These are phyloP conservation scores for Nymphicus hollandicus DNA, from an alignment of 2,113 vertebrate species.

Conservation along the genomic window DNA sequence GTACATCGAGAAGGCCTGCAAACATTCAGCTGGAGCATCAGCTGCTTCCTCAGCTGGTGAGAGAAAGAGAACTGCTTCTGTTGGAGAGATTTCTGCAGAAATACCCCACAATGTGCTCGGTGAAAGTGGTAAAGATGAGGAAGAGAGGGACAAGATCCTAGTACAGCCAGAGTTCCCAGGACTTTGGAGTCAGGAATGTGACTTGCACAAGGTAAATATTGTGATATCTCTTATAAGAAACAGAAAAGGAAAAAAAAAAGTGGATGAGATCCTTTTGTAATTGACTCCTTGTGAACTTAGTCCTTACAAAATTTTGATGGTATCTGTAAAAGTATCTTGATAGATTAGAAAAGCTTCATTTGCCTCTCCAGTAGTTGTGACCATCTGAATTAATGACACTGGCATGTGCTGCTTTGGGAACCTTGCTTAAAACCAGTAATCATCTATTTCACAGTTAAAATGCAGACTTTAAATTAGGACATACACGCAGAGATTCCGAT, in stretches of 20 bases:
- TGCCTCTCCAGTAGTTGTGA: background rate
- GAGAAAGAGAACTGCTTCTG: background rate
- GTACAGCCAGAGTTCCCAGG: slow-evolving; percentile 83
- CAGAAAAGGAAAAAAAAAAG: background rate
- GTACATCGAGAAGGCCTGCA: slow-evolving; percentile 43
- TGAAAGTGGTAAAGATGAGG: background rate
- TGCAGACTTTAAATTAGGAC: background rate
- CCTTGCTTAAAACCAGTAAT: background rate
- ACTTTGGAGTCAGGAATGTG: slow-evolving; percentile 74
- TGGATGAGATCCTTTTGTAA: background rate
- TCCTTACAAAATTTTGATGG: background rate
- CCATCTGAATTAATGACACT: background rate
- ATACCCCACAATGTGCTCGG: background rate
- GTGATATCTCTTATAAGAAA: background rate
- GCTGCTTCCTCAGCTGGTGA: slow-evolving; percentile 6
- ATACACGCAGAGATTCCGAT: background rate
- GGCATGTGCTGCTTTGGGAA: background rate
- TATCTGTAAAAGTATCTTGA: background rate
- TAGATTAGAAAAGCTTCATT: background rate
- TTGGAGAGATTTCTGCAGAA: background rate
- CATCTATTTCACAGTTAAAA: background rate
- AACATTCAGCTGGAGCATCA: background rate
- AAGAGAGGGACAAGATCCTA: slow-evolving; percentile 54
- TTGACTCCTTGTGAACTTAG: background rate
- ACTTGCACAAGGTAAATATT: slow-evolving; percentile 55